Evolutionary conservation across 23 tunicate genomes (phyloP), one percentile per base, ranked within the genome.

Genomic region (Halocynthia roretzi): DNA sequence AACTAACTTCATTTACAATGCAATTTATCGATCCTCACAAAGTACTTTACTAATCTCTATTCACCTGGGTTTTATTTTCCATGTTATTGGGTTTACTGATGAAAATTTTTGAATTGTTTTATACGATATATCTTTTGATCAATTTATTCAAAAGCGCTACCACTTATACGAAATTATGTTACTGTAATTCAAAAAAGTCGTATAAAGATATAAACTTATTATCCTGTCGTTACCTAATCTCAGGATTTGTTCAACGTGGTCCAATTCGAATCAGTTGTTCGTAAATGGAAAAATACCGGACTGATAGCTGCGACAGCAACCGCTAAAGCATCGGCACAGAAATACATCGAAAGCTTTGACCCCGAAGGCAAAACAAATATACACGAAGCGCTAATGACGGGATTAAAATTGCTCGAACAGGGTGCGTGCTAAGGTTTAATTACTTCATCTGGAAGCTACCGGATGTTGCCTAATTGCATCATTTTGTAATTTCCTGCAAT

Each of bases 181-280:
- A 31, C 44, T 31, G 44, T 0, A 4, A 31, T 31, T 31, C 44
- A 31, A 4, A 31, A 31, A 31, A 31, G 4, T 31, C 44, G 44
- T 31, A 31, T 31, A n/a, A n/a, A n/a, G n/a, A n/a, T n/a, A n/a
- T n/a, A n/a, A 31, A 31, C 44, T 31, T 31, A 31, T 31, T 31
- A 31, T 31, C 44, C 44, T 0, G 44, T 31, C 44, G 44, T 31
- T 31, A 31, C 44, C 44, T n/a, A 2, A 11, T 70, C 55, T 6
- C 53, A 84, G 89, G 89, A 67, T 52, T 71, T n/a, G 8, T 79
- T 84, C 78, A 78, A 78, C 63, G 71, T 84, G 44, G 89, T 84
- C 21, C 67, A 70, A 51, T 84, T 84, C 77, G 79, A 78, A 56
- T 78, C 83, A 14, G 79, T 71, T 10, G 69, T 72, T 18, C 75